phyloP scores from a whole-genome alignment of 2,113 vertebrate genomes.

The Mungos mungo region DNA sequence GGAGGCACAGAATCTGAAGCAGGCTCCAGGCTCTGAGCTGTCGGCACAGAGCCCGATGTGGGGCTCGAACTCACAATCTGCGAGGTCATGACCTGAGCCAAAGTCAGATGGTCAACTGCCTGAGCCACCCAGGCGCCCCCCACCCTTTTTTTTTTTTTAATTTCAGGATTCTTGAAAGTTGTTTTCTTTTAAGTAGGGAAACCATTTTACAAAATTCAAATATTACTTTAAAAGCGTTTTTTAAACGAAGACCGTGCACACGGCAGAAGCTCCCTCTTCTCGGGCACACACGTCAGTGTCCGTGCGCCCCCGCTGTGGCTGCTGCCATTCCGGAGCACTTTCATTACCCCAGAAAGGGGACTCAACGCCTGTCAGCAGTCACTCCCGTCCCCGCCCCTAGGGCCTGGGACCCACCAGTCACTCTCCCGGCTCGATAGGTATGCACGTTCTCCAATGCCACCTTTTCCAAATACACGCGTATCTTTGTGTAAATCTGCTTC shows the following conservation, averaged over 20 bases:
- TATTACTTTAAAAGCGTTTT: background rate
- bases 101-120: background rate
- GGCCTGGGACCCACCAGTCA: accelerated
- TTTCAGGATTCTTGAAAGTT: background rate
- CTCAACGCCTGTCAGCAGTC: accelerated
- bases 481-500: background rate
- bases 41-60: no score
- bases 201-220: background rate
- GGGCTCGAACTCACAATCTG: no score
- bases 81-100: no score
- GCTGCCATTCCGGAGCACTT: background rate
- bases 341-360: background rate
- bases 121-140: background rate
- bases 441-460: background rate
- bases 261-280: background rate
- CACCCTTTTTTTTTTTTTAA: no score
- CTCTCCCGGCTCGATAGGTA: background rate
- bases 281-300: accelerated
- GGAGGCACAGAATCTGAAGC: no score
- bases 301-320: background rate
- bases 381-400: accelerated
- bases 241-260: background rate
- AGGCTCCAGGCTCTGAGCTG: no score
- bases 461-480: background rate
- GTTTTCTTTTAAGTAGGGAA: background rate